These are phyloP conservation scores for Poecilia gillii DNA, from an alignment of 2,797 vertebrate genomes.

Conservation along the genomic window DNA sequence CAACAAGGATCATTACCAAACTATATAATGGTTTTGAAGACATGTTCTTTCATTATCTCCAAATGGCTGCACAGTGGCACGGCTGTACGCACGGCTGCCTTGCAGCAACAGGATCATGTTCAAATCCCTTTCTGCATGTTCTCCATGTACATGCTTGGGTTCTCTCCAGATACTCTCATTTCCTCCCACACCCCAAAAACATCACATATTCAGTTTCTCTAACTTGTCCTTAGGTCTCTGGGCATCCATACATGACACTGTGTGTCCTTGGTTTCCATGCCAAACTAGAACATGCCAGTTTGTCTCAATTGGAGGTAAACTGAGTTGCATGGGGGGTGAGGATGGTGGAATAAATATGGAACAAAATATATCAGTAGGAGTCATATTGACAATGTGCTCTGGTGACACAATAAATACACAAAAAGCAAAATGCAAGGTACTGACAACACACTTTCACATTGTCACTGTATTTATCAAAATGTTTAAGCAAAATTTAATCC, in stretches of 20 bases:
- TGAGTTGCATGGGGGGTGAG: background rate
- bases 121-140: background rate
- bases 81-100: background rate
- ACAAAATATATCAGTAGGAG: background rate
- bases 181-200: background rate
- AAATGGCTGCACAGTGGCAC: background rate
- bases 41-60: background rate
- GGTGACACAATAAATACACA: background rate
- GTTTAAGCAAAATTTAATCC: background rate
- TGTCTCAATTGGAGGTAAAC: background rate
- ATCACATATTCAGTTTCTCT: background rate
- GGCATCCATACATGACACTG: background rate
- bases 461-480: background rate
- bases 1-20: background rate
- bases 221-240: background rate
- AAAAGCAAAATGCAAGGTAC: background rate
- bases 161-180: background rate
- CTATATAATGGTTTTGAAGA: background rate
- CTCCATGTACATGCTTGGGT: background rate
- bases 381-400: background rate
- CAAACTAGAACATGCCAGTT: background rate
- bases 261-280: background rate
- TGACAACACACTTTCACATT: background rate
- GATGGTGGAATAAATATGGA: background rate
- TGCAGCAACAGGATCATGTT: background rate